phyloP scores from a whole-genome alignment of 2,888 invertebrate species.

The Oxyscelio sp. region DNA sequence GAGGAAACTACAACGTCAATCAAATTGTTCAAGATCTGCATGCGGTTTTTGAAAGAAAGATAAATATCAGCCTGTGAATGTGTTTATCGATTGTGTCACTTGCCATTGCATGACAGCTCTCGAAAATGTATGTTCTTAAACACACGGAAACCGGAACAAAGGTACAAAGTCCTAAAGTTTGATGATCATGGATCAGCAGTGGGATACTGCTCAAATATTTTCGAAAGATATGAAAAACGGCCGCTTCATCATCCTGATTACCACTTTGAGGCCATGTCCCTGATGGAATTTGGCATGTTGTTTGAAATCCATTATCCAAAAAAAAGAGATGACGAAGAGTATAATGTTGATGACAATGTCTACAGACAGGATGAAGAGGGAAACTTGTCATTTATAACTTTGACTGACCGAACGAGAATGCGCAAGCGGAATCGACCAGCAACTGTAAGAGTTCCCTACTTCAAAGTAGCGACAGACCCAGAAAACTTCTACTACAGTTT shows the following conservation, averaged over 20 bases:
- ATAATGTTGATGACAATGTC: too few relatives aligned
- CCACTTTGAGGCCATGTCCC: too few relatives aligned
- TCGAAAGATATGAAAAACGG: conserved; percentile 30
- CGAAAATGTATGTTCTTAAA: conserved; percentile 23
- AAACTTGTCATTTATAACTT: too few relatives aligned
- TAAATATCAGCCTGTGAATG: conserved; percentile 41
- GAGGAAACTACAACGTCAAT: conserved; percentile 23
- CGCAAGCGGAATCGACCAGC: conserved; percentile 17
- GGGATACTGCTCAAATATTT: conserved; percentile 19
- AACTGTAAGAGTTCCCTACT: conserved; percentile 30
- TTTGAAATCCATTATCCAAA: too few relatives aligned
- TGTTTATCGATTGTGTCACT: conserved; percentile 35
- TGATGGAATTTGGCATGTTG: too few relatives aligned
- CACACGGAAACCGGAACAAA: conserved; percentile 34
- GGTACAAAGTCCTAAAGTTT: conserved; percentile 28
- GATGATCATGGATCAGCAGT: conserved; percentile 18
- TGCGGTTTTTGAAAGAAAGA: conserved; percentile 26
- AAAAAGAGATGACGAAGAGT: too few relatives aligned
- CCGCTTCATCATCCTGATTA: too few relatives aligned
- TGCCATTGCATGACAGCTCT: conserved; percentile 19
- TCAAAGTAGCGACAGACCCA: conserved; percentile 9
- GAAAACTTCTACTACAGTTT: conserved; percentile 36
- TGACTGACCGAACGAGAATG: too few relatives aligned
- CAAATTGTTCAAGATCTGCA: conserved; percentile 21
- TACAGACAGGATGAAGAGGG: not conserved